Percentiles rank a stretch among this genome's conserved stretches.
Evolutionary conservation across 2,797 vertebrate species (phyloP).

Genomic region (Danio tinwini): DNA sequence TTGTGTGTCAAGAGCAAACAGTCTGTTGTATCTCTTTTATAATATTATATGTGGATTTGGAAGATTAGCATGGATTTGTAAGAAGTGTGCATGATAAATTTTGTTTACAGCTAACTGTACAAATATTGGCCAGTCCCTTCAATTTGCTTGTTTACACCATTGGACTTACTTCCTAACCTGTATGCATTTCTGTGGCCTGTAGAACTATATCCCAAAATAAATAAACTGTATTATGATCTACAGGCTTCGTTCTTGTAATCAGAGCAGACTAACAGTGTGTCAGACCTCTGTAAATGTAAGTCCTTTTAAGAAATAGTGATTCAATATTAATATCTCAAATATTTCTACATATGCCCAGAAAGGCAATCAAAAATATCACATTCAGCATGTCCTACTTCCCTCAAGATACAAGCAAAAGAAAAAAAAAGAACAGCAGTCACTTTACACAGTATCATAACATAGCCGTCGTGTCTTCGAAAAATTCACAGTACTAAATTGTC

Average conservation of each 20-base stretch:
- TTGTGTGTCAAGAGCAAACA: conserved; percentile 35
- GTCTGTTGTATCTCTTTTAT: conserved; percentile 33
- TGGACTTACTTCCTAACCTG: not conserved
- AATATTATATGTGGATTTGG: conserved; percentile 8
- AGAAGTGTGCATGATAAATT: conserved; percentile 39
- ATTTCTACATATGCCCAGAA: conserved; percentile 21
- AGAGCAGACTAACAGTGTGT: conserved; percentile 1
- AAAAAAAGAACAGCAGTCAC: not conserved
- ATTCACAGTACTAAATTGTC: conserved; percentile 55
- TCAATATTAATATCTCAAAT: not conserved
- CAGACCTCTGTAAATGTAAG: conserved; percentile 4
- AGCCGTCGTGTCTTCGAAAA: conserved; percentile 29
- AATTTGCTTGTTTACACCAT: not conserved
- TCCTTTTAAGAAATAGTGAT: not conserved
- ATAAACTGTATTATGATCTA: conserved; percentile 3
- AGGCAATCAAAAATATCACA: conserved; percentile 11
- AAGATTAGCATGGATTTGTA: conserved; percentile 14
- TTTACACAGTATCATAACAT: conserved; percentile 12
- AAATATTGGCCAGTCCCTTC: conserved; percentile 29
- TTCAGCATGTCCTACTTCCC: conserved; percentile 6
- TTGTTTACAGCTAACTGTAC: conserved; percentile 53
- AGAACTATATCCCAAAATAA: not conserved
- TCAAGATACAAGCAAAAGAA: not conserved
- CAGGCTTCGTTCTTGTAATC: conserved; percentile 4
- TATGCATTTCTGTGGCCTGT: conserved; percentile 2